Base-by-base conservation (phyloP, 2,113 vertebrate species). In the Nestor notabilis region DNA sequence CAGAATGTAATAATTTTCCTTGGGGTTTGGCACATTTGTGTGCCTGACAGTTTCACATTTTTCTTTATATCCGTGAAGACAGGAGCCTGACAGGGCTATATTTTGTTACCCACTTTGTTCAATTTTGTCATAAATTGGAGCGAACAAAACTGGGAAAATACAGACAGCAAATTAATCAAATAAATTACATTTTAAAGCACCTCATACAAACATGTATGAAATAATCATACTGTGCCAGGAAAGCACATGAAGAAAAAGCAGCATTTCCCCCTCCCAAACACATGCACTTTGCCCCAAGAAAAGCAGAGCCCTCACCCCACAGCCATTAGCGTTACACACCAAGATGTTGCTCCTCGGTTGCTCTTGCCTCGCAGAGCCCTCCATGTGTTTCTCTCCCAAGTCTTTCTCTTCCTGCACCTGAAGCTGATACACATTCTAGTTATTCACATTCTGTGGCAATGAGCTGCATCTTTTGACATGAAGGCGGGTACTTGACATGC, bases 61-160 rank as follows among this genome's bases (percentile, higher is more conserved):
- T 98, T 98, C 97, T 98, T 98, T 97, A 98, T 98, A 98, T 98
- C 95, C 44, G 4, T 78, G 56, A 97, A 97, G 97, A 97, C 97
- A 97, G 93, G 87, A 95, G 81, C 83, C 93, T 97, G 97, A 97
- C 97, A 98, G 92, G 92, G 90, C 96, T 98, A 94, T 97, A 97
- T 97, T 98, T 98, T 96, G 94, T 97, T 96, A 96, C 96, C 97
- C 85, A 97, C 92, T 98, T 97, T 88, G 43, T 72, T 96, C 95
- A 96, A 97, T 97, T 97, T 96, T 97, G 96, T 83, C 96, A 74
- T 97, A 97, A 98, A 97, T 96, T 95, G 95, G 95, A 97, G 95
- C 0, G 69, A 97, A 90, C 7, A 80, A 94, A 95, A 97, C 90
- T 82, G 81, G 79, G 95, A 83, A 97, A 95, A 97, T 74, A 96